Conservation (phyloP, 1,140 invertebrate genomes). For the Brachionus rotundiformis region DNA sequence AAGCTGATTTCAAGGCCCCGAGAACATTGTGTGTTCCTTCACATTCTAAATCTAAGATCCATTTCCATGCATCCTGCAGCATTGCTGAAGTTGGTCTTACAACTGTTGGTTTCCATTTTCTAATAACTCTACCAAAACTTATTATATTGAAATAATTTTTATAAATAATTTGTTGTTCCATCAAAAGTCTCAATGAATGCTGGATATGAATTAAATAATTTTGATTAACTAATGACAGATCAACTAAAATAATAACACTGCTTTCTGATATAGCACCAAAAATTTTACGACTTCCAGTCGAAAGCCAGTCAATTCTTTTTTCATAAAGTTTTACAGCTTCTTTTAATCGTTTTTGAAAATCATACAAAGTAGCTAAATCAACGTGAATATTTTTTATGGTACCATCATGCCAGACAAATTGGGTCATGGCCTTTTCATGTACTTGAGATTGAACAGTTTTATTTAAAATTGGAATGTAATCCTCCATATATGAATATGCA, state of each 20-base stretch:
- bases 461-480: constrained; percentile 63
- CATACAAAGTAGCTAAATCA: constrained; percentile 63
- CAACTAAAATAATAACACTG: constrained; percentile 63
- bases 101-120: constrained; percentile 61
- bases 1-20: constrained; percentile 58
- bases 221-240: constrained; percentile 62
- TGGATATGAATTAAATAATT: constrained; percentile 65
- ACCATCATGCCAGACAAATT: constrained; percentile 65
- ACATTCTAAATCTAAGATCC: constrained; percentile 61
- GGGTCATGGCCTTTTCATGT: constrained; percentile 63
- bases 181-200: constrained; percentile 62
- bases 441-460: constrained; percentile 65
- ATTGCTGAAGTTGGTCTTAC: constrained; percentile 60
- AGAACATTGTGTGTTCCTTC: constrained; percentile 63
- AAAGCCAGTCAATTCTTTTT: constrained; percentile 63
- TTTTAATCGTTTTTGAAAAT: constrained; percentile 64
- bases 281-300: constrained; percentile 60
- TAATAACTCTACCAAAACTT: constrained; percentile 60
- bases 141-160: constrained; percentile 65
- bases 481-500: constrained; percentile 63
- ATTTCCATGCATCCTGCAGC: constrained; percentile 64
- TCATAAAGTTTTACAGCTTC: constrained; percentile 61
- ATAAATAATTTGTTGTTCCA: constrained; percentile 64
- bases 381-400: constrained; percentile 64
- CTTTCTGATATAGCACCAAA: constrained; percentile 63